phyloP scores from a whole-genome alignment of 2,113 vertebrate genomes.

The Pterocles gutturalis region DNA sequence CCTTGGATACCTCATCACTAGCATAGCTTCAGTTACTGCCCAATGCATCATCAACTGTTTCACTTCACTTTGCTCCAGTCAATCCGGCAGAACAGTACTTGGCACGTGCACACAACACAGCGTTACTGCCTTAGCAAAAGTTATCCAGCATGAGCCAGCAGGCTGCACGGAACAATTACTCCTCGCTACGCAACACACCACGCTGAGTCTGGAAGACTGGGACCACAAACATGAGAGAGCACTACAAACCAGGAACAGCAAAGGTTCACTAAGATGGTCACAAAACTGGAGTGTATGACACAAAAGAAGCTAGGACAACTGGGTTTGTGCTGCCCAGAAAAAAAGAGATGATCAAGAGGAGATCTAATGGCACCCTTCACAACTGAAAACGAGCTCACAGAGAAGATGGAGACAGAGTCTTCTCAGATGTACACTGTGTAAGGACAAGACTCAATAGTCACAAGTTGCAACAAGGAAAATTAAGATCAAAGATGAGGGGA shows the following conservation, averaged over 20 bases:
- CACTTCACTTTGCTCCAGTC: neutral
- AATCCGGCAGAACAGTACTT: neutral
- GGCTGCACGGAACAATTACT: neutral
- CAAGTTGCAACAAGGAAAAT: neutral
- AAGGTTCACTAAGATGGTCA: accelerated
- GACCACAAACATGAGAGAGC: neutral
- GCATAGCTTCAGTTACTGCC: neutral
- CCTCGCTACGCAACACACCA: neutral
- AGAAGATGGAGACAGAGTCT: neutral
- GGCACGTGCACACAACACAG: neutral
- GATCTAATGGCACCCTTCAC: neutral
- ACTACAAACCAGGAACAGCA: neutral
- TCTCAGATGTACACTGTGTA: neutral
- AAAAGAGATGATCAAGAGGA: neutral
- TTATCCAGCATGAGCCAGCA: neutral
- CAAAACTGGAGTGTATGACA: neutral
- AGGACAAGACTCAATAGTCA: neutral
- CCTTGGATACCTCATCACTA: neutral
- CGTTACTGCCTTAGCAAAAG: neutral
- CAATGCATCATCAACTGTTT: neutral
- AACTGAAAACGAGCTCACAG: neutral
- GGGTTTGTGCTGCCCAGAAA: neutral
- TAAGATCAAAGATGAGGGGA: neutral
- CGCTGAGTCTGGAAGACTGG: neutral
- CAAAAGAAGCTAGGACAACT: neutral